Evolutionary conservation across 2,888 invertebrate genomes (phyloP), one percentile per base, ranked within the genome.

Genomic region (Hypselothyrea guttata): DNA sequence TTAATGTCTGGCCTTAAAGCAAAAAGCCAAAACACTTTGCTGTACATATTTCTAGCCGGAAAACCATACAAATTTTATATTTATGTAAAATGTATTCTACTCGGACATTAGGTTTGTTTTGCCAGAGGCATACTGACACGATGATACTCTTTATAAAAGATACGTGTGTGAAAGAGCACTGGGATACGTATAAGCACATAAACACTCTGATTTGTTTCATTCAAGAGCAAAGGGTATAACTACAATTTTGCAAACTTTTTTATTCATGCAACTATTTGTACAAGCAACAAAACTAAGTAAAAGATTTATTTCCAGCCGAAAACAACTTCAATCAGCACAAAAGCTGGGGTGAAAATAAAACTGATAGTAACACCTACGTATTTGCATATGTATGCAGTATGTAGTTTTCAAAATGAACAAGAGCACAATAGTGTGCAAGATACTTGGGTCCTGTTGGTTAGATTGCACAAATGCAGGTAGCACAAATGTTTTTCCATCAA

Each of bases 391-490:
- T 2, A 11, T 11, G 13, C 27, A 12, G 4, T 27, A 12, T 8
- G 7, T 30, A 7, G 9, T 9, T 4, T 9, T 15, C 7, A 12
- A 5, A 2, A 34, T n/a, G 31, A 1, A 8, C 8, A 18, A 15
- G 7, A 2, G 12, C 2, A 30, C 9, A 16, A 7, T n/a, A 11
- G 27, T 13, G 15, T 5, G n/a, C 28, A 18, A 5, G 33, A 30
- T 28, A 58, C 30, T 33, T 55, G 37, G 18, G 30, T 37, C 35
- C 47, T 47, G 37, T 33, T 51, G 8, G 30, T 53, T 45, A 62
- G 64, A 48, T 73, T 59, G 62, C 73, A 75, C 63, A 71, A 45
- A 30, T 60, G 54, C 51, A 58, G 52, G 52, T 40, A 31, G 15
- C 58, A 46, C 15, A 45, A 60, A 62, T 60, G 59, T 53, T 57